Evolutionary conservation across 2,888 invertebrate species (phyloP).

Genomic region (Malacosoma neustria): DNA sequence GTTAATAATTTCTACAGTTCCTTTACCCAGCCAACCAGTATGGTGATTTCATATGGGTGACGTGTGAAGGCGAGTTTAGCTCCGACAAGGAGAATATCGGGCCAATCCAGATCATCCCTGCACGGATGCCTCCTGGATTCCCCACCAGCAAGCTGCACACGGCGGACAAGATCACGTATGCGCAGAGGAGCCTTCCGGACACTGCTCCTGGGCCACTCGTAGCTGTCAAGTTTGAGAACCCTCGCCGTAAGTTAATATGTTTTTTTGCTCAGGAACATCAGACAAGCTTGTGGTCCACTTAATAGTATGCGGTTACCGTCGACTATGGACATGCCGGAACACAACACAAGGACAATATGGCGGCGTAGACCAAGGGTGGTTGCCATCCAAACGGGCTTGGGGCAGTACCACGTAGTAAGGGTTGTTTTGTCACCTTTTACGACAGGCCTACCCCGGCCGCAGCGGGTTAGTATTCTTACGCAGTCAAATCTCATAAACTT

Average conservation of each 20-base stretch:
- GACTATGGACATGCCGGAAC: neutral
- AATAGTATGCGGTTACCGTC: neutral
- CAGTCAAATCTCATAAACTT: too few species aligned
- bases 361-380: too few species aligned
- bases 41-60: constrained; percentile 84
- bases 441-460: too few species aligned
- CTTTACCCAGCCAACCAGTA: constrained; percentile 42
- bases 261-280: neutral
- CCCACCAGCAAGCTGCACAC: constrained; percentile 49
- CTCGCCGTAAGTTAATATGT: constrained; percentile 40
- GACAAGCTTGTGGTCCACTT: neutral
- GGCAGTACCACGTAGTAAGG: too few species aligned
- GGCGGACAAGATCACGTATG: constrained; percentile 49
- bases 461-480: too few species aligned
- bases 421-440: too few species aligned
- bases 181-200: constrained; percentile 43
- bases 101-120: constrained; percentile 80
- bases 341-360: too few species aligned
- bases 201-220: constrained; percentile 45
- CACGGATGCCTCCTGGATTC: constrained; percentile 74
- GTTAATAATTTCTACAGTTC: too few species aligned
- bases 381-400: too few species aligned
- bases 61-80: constrained; percentile 85
- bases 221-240: constrained; percentile 56
- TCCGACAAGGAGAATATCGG: constrained; percentile 86